These are phyloP conservation scores for Mylabris phalerata DNA, from an alignment of 1,140 invertebrate genomes.

Conservation along the genomic window DNA sequence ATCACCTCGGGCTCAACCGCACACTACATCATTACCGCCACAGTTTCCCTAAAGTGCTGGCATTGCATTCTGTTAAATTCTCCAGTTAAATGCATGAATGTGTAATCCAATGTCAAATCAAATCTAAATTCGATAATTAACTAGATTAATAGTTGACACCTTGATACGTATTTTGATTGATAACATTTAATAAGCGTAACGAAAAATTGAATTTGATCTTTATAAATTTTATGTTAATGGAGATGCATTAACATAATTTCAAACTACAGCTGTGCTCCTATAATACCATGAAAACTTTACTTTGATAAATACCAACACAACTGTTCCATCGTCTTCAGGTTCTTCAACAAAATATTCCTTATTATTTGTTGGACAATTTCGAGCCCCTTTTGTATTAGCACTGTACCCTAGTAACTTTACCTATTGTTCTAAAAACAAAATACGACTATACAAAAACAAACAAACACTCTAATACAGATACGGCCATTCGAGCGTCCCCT, in stretches of 20 bases:
- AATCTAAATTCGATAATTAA: not conserved
- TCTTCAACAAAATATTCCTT: conserved; percentile 16
- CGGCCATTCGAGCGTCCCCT: too few species aligned
- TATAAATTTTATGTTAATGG: conserved; percentile 25
- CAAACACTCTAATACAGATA: not conserved
- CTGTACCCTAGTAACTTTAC: conserved; percentile 5
- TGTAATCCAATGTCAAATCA: conserved; percentile 17
- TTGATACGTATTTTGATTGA: not conserved
- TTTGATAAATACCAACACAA: conserved; percentile 14
- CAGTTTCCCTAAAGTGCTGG: conserved; percentile 19
- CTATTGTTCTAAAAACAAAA: conserved; percentile 11
- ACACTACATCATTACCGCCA: conserved; percentile 27
- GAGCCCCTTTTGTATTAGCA: not conserved
- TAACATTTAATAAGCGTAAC: not conserved
- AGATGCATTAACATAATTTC: conserved; percentile 22
- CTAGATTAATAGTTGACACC: conserved; percentile 3
- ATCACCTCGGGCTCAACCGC: conserved; percentile 20
- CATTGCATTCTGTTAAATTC: conserved; percentile 17
- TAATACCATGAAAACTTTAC: conserved; percentile 9
- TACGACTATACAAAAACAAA: conserved; percentile 11
- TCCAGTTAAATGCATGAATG: conserved; percentile 19
- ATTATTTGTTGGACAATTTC: conserved; percentile 15
- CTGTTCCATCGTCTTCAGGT: conserved; percentile 12
- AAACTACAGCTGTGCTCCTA: conserved; percentile 19
- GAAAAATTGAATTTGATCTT: not conserved